phyloP scores from a whole-genome alignment of 2,113 vertebrate species.

The western clawed frog (Xenopus tropicalis) region DNA sequence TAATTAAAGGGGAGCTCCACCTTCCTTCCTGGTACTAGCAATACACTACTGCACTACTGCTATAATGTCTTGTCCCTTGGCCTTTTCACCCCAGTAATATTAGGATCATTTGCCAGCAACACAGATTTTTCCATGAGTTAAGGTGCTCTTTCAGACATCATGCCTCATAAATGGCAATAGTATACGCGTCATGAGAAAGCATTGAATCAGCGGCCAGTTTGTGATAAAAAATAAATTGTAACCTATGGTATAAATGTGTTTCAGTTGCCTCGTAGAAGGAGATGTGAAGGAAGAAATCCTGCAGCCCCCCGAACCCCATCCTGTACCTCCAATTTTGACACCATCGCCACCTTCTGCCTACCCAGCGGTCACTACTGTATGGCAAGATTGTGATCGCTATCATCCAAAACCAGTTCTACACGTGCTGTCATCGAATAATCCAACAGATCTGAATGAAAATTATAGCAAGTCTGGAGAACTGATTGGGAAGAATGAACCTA shows the following conservation, averaged over 20 bases:
- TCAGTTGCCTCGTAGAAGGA: slow-evolving; percentile 83
- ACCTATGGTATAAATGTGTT: slow-evolving; percentile 45
- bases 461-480: slow-evolving; percentile 72
- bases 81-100: too few relatives aligned
- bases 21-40: too few relatives aligned
- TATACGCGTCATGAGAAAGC: too few relatives aligned
- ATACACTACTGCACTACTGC: too few relatives aligned
- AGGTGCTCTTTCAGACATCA: too few relatives aligned
- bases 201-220: too few relatives aligned
- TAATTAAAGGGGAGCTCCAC: too few relatives aligned
- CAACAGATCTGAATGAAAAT: slow-evolving; percentile 89
- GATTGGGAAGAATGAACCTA: slow-evolving; percentile 58
- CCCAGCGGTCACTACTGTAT: slow-evolving; percentile 90
- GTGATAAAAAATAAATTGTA: too few relatives aligned
- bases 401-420: slow-evolving; percentile 95
- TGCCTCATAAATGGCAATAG: too few relatives aligned
- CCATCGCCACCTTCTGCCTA: slow-evolving; percentile 93
- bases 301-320: slow-evolving; percentile 92
- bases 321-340: slow-evolving; percentile 93
- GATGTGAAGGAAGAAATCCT: slow-evolving; percentile 96
- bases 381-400: slow-evolving; percentile 94
- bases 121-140: too few relatives aligned
- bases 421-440: slow-evolving; percentile 71
- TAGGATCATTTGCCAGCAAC: too few relatives aligned
- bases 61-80: too few relatives aligned